Base-by-base conservation (phyloP, 2,113 vertebrate genomes). In the Trachemys scripta region DNA sequence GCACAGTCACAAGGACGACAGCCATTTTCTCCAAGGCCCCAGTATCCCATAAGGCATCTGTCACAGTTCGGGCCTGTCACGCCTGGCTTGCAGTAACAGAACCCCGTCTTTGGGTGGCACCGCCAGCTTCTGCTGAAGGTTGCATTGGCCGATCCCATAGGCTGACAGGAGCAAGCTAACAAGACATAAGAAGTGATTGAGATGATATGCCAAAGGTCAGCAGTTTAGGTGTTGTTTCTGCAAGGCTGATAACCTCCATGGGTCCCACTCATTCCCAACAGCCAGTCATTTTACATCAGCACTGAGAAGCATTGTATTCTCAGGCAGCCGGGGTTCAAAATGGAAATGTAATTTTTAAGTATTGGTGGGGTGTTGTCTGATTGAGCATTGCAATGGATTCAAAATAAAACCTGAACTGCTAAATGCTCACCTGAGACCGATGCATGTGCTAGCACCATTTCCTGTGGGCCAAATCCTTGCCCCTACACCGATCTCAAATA, bases 51-150 rank as follows among this genome's bases (percentile, higher is more conserved):
- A n/a, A 99, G 98, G 87, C 99, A 99, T 85, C 96, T 96, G 78
- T 97, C 98, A 49, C 99, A 99, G 86, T 78, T 96, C 62, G 97
- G 98, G 8, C 99, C 99, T 0, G 98, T 98, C 31, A 99, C 99
- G 6, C 99, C 99, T 1, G 98, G 92, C 85, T 98, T 99, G 97
- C 99, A 99, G 96, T 96, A 98, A 93, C 99, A 99, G 98, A 99
- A 99, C 82, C 99, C 99, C 0, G 98, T 99, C 90, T 98, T 98
- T 19, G 99, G 98, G 82, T 99, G 98, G 97, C 99, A 99, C 95
- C 98, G 97, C 97, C 94, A 97, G 96, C 69, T 97, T 83, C 94
- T 84, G 95, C 86, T 97, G 94, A 94, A 97, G 3, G 90, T 99
- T 76, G 91, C 1, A 0, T 98, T 98, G 93, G 93, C 90, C 5